Evolutionary conservation across 2,113 vertebrate genomes (phyloP).

Genomic region (Oncorhynchus tshawytscha): DNA sequence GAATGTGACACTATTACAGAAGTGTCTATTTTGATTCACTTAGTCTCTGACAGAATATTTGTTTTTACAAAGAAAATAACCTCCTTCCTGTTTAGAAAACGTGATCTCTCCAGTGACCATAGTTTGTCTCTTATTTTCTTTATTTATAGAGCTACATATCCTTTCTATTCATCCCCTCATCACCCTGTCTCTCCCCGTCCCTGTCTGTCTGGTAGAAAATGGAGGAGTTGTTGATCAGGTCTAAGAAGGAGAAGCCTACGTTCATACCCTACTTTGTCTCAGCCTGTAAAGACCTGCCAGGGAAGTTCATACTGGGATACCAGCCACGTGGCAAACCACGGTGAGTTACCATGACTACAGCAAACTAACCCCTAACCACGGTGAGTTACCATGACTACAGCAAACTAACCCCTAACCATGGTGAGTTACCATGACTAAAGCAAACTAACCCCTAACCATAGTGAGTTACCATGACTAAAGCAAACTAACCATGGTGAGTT

Average conservation of each 20-base stretch:
- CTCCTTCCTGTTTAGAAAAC: too few relatives aligned
- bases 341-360: slow-evolving; percentile 39
- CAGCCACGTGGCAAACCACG: slow-evolving; percentile 85
- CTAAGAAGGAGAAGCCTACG: slow-evolving; percentile 88
- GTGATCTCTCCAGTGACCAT: too few relatives aligned
- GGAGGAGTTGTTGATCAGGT: slow-evolving; percentile 85
- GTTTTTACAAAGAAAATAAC: not conserved
- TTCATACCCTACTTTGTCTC: slow-evolving; percentile 88
- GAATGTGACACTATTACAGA: not conserved
- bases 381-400: too few relatives aligned
- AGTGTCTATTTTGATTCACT: not conserved
- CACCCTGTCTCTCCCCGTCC: not conserved
- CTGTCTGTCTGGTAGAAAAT: slow-evolving; percentile 74
- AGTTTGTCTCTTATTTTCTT: not conserved
- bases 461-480: too few relatives aligned
- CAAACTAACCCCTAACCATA: too few relatives aligned
- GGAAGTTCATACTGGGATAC: slow-evolving; percentile 88
- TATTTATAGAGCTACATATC: not conserved
- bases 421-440: too few relatives aligned
- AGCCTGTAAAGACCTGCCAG: slow-evolving; percentile 87
- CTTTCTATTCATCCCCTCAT: not conserved
- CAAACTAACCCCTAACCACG: not conserved
- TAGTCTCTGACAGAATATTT: not conserved
- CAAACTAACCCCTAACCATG: too few relatives aligned
- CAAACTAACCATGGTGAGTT: not conserved